Evolutionary conservation across 2,113 vertebrate species (phyloP).

Genomic region (Micromys minutus): DNA sequence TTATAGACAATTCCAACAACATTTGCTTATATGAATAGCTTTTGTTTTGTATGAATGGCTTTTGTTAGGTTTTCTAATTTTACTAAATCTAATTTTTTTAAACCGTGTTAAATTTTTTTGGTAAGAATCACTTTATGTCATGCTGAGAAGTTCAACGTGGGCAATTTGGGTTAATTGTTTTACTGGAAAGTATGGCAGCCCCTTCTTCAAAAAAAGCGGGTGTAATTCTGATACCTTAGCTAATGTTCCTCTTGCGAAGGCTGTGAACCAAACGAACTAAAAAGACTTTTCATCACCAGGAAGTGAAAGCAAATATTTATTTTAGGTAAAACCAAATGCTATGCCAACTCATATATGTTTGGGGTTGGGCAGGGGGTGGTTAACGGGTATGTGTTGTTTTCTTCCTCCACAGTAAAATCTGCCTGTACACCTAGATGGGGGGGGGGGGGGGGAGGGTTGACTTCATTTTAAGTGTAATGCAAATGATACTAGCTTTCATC

Average conservation of each 20-base stretch:
- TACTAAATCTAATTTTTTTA: not conserved
- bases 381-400: not conserved
- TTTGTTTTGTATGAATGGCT: not conserved
- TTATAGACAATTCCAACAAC: not conserved
- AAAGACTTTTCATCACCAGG: not conserved
- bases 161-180: not conserved
- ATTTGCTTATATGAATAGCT: not conserved
- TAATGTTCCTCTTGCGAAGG: not conserved
- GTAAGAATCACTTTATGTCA: not conserved
- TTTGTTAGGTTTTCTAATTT: not conserved
- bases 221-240: not conserved
- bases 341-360: not conserved
- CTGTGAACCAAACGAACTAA: not conserved
- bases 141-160: not conserved
- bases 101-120: not conserved
- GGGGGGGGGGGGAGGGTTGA: not conserved
- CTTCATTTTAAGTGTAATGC: not conserved
- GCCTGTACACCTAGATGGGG: not conserved
- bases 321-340: not conserved
- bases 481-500: not conserved
- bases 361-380: not conserved
- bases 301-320: not conserved
- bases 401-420: not conserved
- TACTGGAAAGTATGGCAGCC: not conserved
- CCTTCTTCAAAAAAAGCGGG: constrained; percentile 1